A percentile compares a stretch with the other conserved stretches of the same genome.
These are phyloP conservation scores for Leptopilina syphax DNA, from an alignment of 2,888 invertebrate genomes.

Conservation along the genomic window DNA sequence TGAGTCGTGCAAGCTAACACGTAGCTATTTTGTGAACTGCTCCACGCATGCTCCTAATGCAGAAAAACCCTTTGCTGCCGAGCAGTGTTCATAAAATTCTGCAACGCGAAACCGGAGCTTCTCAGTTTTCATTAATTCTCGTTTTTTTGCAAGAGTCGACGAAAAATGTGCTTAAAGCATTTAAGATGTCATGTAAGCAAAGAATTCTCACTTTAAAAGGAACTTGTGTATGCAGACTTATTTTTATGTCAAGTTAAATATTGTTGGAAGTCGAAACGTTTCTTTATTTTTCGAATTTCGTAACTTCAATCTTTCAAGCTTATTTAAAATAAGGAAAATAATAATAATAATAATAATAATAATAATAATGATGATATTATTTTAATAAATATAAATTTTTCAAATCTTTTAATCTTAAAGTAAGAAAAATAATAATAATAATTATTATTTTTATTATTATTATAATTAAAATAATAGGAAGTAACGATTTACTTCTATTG, in stretches of 20 bases:
- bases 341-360: too few relatives aligned
- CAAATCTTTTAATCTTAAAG: too few relatives aligned
- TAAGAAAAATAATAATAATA: too few relatives aligned
- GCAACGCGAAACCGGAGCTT: slow-evolving; percentile 14
- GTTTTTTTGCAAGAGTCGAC: not conserved
- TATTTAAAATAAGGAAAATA: too few relatives aligned
- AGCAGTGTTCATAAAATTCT: slow-evolving; percentile 7
- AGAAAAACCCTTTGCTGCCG: not conserved
- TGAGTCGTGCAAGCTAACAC: not conserved
- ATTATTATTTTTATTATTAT: too few relatives aligned
- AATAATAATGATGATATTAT: too few relatives aligned
- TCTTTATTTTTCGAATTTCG: too few relatives aligned
- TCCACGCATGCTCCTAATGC: not conserved
- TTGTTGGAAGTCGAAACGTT: not conserved
- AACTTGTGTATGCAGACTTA: not conserved
- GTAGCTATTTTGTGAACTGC: slow-evolving; percentile 2
- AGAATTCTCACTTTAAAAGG: not conserved
- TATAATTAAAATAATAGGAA: too few relatives aligned
- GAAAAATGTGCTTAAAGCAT: not conserved
- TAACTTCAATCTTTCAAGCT: too few relatives aligned
- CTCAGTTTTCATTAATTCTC: slow-evolving; percentile 24
- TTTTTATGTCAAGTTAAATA: not conserved
- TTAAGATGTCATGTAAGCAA: slow-evolving; percentile 12
- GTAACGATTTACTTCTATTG: too few relatives aligned
- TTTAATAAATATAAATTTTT: too few relatives aligned